Base-by-base conservation (phyloP, 53 echinoderm and acorn worm genomes). In the Hippasteria phrygiana region DNA sequence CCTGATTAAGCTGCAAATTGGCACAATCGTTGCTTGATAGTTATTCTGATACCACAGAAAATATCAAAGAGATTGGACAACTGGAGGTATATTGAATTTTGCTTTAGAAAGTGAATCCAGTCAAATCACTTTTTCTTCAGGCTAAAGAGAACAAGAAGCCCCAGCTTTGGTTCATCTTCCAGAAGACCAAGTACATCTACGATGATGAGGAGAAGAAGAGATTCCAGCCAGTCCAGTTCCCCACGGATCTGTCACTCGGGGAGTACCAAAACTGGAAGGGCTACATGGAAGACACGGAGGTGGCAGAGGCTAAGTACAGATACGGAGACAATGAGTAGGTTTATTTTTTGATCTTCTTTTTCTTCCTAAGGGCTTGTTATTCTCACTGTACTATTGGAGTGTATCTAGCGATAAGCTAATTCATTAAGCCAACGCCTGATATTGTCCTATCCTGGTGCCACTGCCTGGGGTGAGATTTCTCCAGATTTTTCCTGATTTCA, bases 131-230 rank as follows among this genome's bases (percentile, higher is more conserved):
- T 73, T 53, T 34, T 24, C 73, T 36, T 32, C 51, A 88, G 88
- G 56, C 62, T 40, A 88, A 64, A 5, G 89, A 75, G 67, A 54
- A 73, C 39, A 77, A 59, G n/a, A 91, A 91, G 73, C 41, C 75
- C 34, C 79, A 88, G 77, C 48, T 99, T 24, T 99, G 96, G 96
- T 99, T 99, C 87, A 87, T 41, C 41, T 99, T 96, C 83, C 99
- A 99, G 85, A 99, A 96, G 80, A 90, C 94, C 11, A 99, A 99
- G 76, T 99, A 99, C 88, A 89, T 93, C 66, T 99, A 96, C 33
- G 99, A 99, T 90, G 88, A 88, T 0, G 96, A 99, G 84, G 99
- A 99, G 90, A 99, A 99, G 84, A 99, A 99, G 83, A 87, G 90
- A 18, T 99, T 99, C 50, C 73, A 89, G 87, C 67, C 96, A 0